Evolutionary conservation across 2,888 invertebrate genomes (phyloP).

Genomic region (Drosophila neotestacea): DNA sequence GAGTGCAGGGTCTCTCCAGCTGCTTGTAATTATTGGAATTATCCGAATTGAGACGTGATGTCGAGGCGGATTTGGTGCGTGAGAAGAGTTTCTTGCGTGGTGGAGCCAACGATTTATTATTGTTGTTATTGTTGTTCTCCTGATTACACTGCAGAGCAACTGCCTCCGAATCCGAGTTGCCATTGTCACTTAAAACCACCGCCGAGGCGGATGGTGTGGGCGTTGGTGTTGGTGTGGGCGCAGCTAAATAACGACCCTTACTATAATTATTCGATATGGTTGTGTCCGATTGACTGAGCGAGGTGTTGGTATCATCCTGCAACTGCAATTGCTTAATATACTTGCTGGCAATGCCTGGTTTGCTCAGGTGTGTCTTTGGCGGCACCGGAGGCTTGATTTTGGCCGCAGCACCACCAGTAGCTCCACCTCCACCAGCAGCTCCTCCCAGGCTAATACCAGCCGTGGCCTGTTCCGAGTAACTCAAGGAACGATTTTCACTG

Average conservation of each 20-base stretch:
- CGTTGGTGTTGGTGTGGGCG: conserved; percentile 34
- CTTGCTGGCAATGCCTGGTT: conserved; percentile 83
- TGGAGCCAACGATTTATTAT: conserved; percentile 22
- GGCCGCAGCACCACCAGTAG: conserved; percentile 30
- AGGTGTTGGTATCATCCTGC: conserved; percentile 83
- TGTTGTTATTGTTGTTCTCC: conserved; percentile 84
- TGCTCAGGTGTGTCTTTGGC: conserved; percentile 79
- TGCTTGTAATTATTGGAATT: conserved; percentile 63
- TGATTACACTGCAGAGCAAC: conserved; percentile 83
- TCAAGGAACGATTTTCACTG: conserved; percentile 83
- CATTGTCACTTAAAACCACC: conserved; percentile 82
- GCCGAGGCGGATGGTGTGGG: conserved; percentile 10
- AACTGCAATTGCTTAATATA: conserved; percentile 84
- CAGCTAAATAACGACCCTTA: conserved; percentile 81
- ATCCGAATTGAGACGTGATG: conserved; percentile 88
- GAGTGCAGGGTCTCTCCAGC: conserved; percentile 88
- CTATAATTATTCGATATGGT: conserved; percentile 85
- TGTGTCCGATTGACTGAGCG: conserved; percentile 85
- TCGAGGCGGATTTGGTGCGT: conserved; percentile 89
- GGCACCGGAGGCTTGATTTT: conserved; percentile 79
- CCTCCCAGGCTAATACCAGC: background rate
- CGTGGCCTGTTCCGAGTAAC: conserved; percentile 76
- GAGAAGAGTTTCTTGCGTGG: conserved; percentile 89
- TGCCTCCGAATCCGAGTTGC: conserved; percentile 84
- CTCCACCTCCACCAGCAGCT: background rate